A percentile compares a stretch with the other conserved stretches of the same genome.
Evolutionary conservation across 2,888 invertebrate species (phyloP).

Genomic region (Anticlea derivata): DNA sequence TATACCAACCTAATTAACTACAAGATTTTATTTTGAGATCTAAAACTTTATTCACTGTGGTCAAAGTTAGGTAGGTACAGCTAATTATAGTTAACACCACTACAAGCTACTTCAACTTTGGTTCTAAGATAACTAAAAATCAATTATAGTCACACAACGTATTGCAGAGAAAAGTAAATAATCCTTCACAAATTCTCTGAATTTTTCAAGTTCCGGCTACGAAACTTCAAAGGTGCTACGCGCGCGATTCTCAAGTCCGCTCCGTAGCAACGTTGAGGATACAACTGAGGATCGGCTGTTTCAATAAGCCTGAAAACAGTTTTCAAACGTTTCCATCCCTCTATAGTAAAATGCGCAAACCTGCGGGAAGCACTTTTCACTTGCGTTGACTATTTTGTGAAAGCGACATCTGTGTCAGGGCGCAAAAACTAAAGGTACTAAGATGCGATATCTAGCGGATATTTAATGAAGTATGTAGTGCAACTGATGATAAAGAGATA

Average conservation of each 20-base stretch:
- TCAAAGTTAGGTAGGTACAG: neutral
- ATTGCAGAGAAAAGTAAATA: no score
- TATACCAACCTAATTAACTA: neutral
- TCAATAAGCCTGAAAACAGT: conserved; percentile 58
- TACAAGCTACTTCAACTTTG: neutral
- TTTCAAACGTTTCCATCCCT: conserved; percentile 63
- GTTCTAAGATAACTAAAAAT: no score
- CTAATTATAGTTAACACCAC: neutral
- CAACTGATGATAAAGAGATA: no score
- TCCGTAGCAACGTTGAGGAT: conserved; percentile 58
- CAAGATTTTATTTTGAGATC: no score
- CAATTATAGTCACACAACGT: no score
- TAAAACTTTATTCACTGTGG: no score
- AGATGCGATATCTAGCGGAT: neutral
- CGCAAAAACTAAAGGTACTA: neutral
- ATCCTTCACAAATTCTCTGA: conserved; percentile 1
- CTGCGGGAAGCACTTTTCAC: conserved; percentile 61
- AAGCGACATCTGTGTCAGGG: conserved; percentile 42
- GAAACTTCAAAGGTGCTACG: conserved; percentile 55
- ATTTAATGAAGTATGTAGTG: no score
- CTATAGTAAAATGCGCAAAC: conserved; percentile 66
- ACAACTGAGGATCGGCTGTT: conserved; percentile 63
- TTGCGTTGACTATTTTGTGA: conserved; percentile 45
- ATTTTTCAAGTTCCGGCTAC: conserved; percentile 45
- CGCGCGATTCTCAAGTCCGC: conserved; percentile 42